A percentile compares a stretch with the other conserved stretches of the same genome.
Conservation (phyloP, 2,797 vertebrate genomes). For the Hipposideros larvatus region DNA sequence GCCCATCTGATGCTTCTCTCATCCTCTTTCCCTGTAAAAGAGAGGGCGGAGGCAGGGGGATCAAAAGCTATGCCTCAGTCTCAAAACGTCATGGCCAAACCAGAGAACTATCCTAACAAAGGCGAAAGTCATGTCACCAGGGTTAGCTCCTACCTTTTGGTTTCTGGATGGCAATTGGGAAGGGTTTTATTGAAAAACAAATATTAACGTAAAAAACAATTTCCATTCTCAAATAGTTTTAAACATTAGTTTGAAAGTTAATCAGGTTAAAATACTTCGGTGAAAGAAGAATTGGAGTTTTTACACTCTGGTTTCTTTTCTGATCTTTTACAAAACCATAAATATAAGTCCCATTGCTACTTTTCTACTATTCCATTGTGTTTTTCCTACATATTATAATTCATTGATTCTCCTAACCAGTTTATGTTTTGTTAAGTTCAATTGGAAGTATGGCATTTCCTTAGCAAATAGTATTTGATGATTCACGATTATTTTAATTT, state of each 20-base stretch:
- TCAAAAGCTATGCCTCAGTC: background rate
- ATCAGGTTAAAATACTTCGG: background rate
- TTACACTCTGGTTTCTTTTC: background rate
- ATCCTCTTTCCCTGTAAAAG: constrained; percentile 11
- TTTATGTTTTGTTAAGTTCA: background rate
- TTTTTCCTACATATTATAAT: background rate
- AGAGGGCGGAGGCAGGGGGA: constrained; percentile 12
- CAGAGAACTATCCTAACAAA: background rate
- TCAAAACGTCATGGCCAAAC: background rate
- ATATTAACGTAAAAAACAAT: background rate
- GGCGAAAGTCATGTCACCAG: background rate
- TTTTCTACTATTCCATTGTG: background rate
- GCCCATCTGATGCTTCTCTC: constrained; percentile 77
- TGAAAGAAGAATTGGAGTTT: background rate
- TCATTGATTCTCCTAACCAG: background rate
- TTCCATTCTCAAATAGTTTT: background rate
- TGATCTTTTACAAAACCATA: background rate
- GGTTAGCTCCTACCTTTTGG: background rate
- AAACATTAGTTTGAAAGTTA: background rate
- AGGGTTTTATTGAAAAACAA: background rate
- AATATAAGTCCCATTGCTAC: background rate
- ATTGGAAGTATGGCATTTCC: background rate
- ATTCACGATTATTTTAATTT: background rate
- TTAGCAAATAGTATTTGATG: background rate
- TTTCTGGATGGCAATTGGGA: background rate